Evolutionary conservation across 2,113 vertebrate genomes (phyloP).

Genomic region (Heterocephalus glaber): DNA sequence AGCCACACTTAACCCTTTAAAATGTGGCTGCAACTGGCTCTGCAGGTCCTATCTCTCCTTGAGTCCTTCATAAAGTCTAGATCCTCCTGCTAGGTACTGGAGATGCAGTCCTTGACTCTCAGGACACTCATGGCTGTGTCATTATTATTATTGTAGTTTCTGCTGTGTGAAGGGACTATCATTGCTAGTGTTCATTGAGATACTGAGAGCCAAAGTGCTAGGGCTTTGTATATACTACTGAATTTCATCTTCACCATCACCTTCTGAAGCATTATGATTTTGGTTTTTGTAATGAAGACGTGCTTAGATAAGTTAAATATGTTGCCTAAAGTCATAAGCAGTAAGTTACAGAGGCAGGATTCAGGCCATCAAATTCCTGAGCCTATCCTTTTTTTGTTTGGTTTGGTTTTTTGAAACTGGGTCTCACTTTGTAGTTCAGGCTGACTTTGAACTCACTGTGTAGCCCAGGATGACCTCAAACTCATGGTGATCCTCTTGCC

Average conservation of each 20-base stretch:
- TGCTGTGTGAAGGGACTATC: neutral
- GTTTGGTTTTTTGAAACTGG: neutral
- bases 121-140: too few relatives aligned
- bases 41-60: neutral
- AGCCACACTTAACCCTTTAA: conserved; percentile 5
- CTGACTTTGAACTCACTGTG: neutral
- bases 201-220: neutral
- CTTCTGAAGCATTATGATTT: conserved; percentile 5
- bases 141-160: neutral
- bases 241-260: conserved; percentile 30
- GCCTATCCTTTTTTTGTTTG: neutral
- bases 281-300: neutral
- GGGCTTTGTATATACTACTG: neutral
- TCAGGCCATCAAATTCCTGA: neutral
- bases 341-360: neutral
- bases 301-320: conserved; percentile 6
- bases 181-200: neutral
- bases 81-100: neutral
- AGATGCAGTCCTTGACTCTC: neutral
- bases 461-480: neutral
- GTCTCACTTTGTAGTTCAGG: neutral
- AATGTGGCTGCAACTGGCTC: neutral
- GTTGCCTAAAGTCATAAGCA: conserved; percentile 29
- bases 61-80: neutral
- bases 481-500: neutral